Evolutionary conservation across 2,888 invertebrate species (phyloP).

Genomic region (Melipona bicolor): DNA sequence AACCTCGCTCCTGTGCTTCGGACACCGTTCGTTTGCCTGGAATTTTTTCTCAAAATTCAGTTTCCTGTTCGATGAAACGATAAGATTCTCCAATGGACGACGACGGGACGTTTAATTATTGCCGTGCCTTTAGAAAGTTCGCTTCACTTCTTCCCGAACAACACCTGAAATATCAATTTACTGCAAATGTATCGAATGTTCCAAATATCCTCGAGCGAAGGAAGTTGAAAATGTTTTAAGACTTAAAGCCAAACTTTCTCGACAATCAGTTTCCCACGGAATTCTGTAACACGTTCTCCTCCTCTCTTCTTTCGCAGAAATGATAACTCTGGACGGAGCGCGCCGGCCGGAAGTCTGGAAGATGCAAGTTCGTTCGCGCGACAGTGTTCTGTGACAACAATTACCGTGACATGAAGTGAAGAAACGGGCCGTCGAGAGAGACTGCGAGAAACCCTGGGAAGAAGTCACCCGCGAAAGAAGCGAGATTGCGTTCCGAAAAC

Average conservation of each 20-base stretch:
- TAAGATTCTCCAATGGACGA: background rate
- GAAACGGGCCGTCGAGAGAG: slow-evolving; percentile 52
- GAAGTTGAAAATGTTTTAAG: background rate
- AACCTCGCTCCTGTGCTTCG: background rate
- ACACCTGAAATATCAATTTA: background rate
- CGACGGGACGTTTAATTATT: background rate
- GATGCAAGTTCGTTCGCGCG: slow-evolving; percentile 52
- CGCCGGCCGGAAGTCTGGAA: slow-evolving; percentile 45
- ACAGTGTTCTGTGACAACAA: slow-evolving; percentile 66
- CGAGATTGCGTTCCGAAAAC: slow-evolving; percentile 29
- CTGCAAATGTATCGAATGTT: too few relatives aligned
- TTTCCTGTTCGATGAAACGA: too few relatives aligned
- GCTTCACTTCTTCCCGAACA: background rate
- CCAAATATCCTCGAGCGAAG: background rate
- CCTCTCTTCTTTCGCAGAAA: slow-evolving; percentile 55
- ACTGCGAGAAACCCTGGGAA: slow-evolving; percentile 38
- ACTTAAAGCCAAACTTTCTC: background rate
- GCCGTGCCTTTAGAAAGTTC: too few relatives aligned
- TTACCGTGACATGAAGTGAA: slow-evolving; percentile 63
- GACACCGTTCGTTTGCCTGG: background rate
- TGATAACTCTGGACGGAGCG: slow-evolving; percentile 53
- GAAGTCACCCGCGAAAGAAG: slow-evolving; percentile 39
- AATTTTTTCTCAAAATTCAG: background rate
- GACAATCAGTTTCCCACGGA: too few relatives aligned
- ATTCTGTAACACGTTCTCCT: background rate